Percentiles rank a stretch among this genome's conserved stretches.
phyloP scores from a whole-genome alignment of 2,113 vertebrate species.

The Pampusana beccarii region DNA sequence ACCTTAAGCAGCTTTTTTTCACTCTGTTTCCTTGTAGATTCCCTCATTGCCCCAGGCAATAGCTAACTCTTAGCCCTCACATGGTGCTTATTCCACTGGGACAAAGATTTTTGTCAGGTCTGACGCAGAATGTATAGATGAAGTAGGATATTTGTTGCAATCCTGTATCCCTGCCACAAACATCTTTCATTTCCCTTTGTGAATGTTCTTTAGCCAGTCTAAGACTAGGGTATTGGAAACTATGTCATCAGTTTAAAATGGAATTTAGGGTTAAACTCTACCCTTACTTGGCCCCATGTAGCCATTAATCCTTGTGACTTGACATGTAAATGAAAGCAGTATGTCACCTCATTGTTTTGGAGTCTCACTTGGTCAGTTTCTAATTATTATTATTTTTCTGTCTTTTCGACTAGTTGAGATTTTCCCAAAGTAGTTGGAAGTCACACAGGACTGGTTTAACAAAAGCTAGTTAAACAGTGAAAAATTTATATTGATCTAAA shows the following conservation, averaged over 20 bases:
- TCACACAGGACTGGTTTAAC: background rate
- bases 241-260: background rate
- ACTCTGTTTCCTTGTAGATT: background rate
- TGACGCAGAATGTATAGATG: background rate
- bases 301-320: background rate
- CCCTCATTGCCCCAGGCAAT: background rate
- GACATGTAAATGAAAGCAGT: background rate
- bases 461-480: background rate
- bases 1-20: background rate
- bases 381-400: background rate
- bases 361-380: background rate
- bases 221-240: background rate
- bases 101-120: background rate
- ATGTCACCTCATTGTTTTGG: background rate
- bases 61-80: background rate
- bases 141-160: background rate
- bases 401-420: background rate
- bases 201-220: background rate
- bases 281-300: background rate
- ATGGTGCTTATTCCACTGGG: background rate
- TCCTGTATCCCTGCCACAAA: background rate
- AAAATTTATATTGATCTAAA: background rate
- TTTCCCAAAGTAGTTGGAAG: background rate
- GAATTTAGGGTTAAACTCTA: background rate
- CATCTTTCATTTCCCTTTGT: background rate